Base-by-base conservation (phyloP, 2,888 invertebrate genomes). In the Tachina fera region DNA sequence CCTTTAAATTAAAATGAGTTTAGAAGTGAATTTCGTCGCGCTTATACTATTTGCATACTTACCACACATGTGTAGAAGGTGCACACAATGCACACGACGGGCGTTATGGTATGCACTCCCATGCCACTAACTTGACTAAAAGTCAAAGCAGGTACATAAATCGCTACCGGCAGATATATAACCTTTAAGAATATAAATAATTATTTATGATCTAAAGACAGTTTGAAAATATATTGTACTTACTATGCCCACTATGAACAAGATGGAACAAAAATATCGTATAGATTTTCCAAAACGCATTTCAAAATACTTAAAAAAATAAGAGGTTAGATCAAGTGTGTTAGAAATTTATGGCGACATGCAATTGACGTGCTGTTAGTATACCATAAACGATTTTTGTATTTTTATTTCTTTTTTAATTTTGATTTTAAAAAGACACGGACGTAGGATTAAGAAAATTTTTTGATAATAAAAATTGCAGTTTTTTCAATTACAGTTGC, bases 51-150 rank as follows among this genome's bases (percentile, higher is more conserved):
- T 47, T 47, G 14, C 3, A 11, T 6, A 96, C 90, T 97, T 96
- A 94, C 97, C 97, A 88, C 97, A 84, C 97, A 96, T 0, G 98
- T 98, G 93, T 98, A 98, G 93, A 98, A 97, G 88, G 97, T 98
- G 93, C 96, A 88, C 95, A 92, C 91, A 51, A 96, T 92, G 91
- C 97, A 97, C 3, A 97, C 96, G 56, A 96, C 95, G 3, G 97
- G 96, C 1, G 97, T 97, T 19, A 97, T 95, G 51, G 96, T 93
- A 91, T 97, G 96, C 53, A 97, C 95, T 89, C 96, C 95, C 11
- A 97, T 94, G 68, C 97, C 97, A 85, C 91, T 90, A 6, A 92
- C 92, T 95, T 96, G 96, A 93, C 96, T 96, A 90, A 96, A 96
- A 43, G 96, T 96, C 84, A 96, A 91, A 0, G 96, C 96, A 45